A percentile compares a stretch with the other conserved stretches of the same genome.
Conservation (phyloP, 2,113 vertebrate genomes). For the Ardeotis arabs region DNA sequence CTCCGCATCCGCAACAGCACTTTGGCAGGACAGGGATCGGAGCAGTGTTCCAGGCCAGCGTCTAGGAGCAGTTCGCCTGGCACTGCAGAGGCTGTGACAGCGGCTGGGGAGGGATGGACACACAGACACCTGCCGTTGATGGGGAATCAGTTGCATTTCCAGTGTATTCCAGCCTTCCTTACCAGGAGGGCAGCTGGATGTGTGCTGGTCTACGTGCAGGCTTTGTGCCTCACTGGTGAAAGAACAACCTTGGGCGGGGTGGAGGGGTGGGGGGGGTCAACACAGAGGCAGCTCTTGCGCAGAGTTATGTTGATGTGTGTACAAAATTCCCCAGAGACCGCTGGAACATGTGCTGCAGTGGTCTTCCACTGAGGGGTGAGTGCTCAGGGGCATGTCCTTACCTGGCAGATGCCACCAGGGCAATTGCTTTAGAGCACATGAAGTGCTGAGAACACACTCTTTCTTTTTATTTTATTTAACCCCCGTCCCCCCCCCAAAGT, state of each 20-base stretch:
- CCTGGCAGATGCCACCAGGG: fast-evolving
- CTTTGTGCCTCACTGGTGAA: background rate
- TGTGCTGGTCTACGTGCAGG: background rate
- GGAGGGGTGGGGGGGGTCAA: fast-evolving
- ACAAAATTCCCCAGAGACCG: fast-evolving
- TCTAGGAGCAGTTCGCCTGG: background rate
- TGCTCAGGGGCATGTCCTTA: fast-evolving
- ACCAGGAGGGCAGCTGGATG: background rate
- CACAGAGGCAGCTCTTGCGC: background rate
- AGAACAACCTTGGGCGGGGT: background rate
- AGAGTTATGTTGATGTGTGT: fast-evolving
- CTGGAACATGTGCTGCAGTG: fast-evolving
- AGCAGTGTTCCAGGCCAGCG: fast-evolving
- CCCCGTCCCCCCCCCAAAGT: fast-evolving
- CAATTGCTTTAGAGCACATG: background rate
- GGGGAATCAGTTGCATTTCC: background rate
- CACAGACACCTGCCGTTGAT: no score
- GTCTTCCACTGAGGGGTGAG: background rate
- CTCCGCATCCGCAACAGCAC: background rate
- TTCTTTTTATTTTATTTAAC: background rate
- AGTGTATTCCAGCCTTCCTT: background rate
- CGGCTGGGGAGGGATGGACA: background rate
- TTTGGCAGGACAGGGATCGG: background rate
- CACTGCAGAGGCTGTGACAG: background rate
- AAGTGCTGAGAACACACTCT: background rate